Conservation (phyloP, 2,797 vertebrate genomes). For the Podarcis siculus region DNA sequence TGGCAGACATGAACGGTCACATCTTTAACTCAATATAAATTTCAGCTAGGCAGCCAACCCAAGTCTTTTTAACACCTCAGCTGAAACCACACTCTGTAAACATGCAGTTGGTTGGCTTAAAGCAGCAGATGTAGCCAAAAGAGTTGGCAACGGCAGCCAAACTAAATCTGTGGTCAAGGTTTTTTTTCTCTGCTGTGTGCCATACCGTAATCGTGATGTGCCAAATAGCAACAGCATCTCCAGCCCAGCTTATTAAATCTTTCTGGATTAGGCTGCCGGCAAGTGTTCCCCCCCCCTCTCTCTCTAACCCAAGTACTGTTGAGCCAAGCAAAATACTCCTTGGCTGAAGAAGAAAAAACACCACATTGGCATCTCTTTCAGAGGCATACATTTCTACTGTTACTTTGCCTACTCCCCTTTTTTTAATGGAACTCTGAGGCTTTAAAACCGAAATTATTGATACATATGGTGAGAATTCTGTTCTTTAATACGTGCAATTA, state of each 20-base stretch:
- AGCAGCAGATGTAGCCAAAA: constrained; percentile 63
- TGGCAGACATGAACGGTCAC: constrained; percentile 48
- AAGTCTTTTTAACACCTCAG: constrained; percentile 71
- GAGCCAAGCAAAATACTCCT: constrained; percentile 82
- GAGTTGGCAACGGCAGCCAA: constrained; percentile 64
- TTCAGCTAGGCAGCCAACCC: constrained; percentile 64
- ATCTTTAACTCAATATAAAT: constrained; percentile 61
- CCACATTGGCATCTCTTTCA: constrained; percentile 77
- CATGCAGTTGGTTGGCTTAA: constrained; percentile 72
- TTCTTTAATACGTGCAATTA: constrained; percentile 45
- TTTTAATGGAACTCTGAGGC: constrained; percentile 62
- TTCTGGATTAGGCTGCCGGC: constrained; percentile 73
- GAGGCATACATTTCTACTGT: constrained; percentile 72
- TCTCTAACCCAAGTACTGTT: constrained; percentile 68
- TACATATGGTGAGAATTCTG: constrained; percentile 53
- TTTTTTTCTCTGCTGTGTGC: constrained; percentile 71
- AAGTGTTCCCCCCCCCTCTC: constrained; percentile 57
- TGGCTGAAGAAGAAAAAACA: constrained; percentile 70
- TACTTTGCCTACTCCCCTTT: constrained; percentile 37
- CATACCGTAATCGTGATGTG: constrained; percentile 72
- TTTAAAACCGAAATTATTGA: constrained; percentile 70
- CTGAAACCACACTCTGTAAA: constrained; percentile 72
- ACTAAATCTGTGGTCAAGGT: constrained; percentile 77
- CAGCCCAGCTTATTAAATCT: constrained; percentile 80
- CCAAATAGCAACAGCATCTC: constrained; percentile 77